Conservation (phyloP, 2,113 vertebrate genomes). For the Alectura lathami region DNA sequence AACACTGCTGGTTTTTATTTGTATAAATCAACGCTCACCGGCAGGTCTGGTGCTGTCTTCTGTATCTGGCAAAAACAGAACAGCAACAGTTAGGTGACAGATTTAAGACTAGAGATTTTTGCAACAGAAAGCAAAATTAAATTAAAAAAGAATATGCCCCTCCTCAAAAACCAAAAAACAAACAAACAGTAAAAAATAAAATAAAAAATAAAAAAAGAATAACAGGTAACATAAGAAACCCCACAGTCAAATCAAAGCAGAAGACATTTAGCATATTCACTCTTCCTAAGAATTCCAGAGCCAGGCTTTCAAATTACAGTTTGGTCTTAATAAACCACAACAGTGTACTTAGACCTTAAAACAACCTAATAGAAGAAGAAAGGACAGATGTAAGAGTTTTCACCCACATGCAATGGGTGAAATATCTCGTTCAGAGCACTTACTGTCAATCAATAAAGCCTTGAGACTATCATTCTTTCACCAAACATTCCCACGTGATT, state of each 20-base stretch:
- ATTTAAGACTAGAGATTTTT: not conserved
- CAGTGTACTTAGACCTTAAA: not conserved
- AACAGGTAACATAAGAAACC: not conserved
- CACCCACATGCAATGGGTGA: not conserved
- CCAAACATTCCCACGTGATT: not conserved
- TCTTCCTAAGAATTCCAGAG: not conserved
- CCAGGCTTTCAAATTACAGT: not conserved
- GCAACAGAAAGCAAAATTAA: not conserved
- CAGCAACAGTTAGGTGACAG: not conserved
- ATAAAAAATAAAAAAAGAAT: not conserved
- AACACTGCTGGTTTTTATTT: not conserved
- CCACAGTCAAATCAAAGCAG: not conserved
- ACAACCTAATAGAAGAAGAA: not conserved
- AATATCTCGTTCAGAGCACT: not conserved
- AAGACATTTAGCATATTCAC: not conserved
- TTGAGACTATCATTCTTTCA: not conserved
- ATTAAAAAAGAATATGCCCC: not conserved
- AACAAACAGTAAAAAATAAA: not conserved
- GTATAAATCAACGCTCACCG: not conserved
- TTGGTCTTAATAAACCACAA: not conserved
- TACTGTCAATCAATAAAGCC: not conserved
- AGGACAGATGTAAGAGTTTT: not conserved
- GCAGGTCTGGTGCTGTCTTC: not conserved
- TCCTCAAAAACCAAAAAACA: not conserved
- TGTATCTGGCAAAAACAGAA: not conserved